Base-by-base conservation (phyloP, 2,888 invertebrate genomes). In the Ectropis crepuscularia region DNA sequence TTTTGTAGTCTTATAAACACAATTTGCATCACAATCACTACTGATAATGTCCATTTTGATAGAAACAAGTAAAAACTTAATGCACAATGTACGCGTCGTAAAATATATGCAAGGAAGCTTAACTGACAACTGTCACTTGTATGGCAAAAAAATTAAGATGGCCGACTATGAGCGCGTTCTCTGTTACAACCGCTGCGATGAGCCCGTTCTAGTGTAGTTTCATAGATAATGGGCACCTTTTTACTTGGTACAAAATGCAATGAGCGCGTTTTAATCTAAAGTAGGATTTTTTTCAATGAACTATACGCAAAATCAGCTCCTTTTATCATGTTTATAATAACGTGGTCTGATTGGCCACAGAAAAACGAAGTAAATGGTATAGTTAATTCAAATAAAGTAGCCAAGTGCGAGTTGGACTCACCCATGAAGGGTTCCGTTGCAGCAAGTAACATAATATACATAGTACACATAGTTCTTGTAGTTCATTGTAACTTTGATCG, bases 11-110 rank as follows among this genome's bases (percentile, higher is more conserved):
- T 63, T 9, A 45, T 63, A 58, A 58, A 57, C 39, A 43, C 48
- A 48, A 58, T 63, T 59, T 58, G 59, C 63, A 58, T 59, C 63
- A 59, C 58, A 63, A 63, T 59, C 59, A 63, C 57, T 54, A 50
- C 45, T 63, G 54, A 48, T 49, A 46, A 48, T 50, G 37, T 39
- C 47, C 47, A 46, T 47, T 45, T 11, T 45, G 43, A 45, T n/a
- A 45, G n/a, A 45, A 45, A 45, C n/a, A 45, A 45, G 11, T 5
- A 45, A 45, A 45, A 45, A 45, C 8, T 7, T 45, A 45, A 11
- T 6, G 43, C 43, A 45, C 43, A 45, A 45, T n/a, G n/a, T n/a
- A n/a, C n/a, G n/a, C n/a, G n/a, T n/a, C 43, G 43, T 45, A 45
- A 45, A 45, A 45, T 11, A 11, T 11, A 5, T 45, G n/a, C 43